A percentile compares a stretch with the other conserved stretches of the same genome.
phyloP scores from a whole-genome alignment of 2,888 invertebrate species.

The Biston stratarius region DNA sequence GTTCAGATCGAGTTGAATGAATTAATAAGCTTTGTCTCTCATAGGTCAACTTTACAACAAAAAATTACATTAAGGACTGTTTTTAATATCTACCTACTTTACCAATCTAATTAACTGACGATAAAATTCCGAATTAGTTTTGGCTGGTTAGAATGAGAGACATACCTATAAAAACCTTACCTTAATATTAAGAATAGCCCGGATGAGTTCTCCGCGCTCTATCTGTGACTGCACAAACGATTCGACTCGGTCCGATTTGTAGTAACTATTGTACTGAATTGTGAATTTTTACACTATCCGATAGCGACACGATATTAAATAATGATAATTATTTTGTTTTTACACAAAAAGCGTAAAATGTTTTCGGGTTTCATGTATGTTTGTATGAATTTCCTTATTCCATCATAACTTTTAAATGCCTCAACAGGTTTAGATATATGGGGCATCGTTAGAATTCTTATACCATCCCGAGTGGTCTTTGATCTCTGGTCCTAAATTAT shows the following conservation, averaged over 20 bases:
- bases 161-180: slow-evolving; percentile 36
- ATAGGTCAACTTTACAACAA: neutral
- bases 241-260: slow-evolving; percentile 66
- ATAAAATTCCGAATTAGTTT: slow-evolving; percentile 18
- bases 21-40: too few relatives aligned
- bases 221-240: slow-evolving; percentile 59
- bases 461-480: too few relatives aligned
- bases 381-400: too few relatives aligned
- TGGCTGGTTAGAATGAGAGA: slow-evolving; percentile 36
- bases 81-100: neutral
- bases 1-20: too few relatives aligned
- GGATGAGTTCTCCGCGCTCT: slow-evolving; percentile 44
- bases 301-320: neutral
- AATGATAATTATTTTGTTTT: neutral
- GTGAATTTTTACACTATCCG: neutral
- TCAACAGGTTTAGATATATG: too few relatives aligned
- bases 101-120: slow-evolving; percentile 16
- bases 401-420: too few relatives aligned
- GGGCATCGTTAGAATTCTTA: too few relatives aligned
- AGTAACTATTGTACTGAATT: slow-evolving; percentile 42
- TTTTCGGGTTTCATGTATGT: too few relatives aligned
- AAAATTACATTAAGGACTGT: neutral
- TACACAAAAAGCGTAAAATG: too few relatives aligned
- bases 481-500: too few relatives aligned
- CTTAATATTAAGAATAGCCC: slow-evolving; percentile 19